Evolutionary conservation across 2,113 vertebrate species (phyloP), one percentile per base, ranked within the genome.

Genomic region (Progne subis): DNA sequence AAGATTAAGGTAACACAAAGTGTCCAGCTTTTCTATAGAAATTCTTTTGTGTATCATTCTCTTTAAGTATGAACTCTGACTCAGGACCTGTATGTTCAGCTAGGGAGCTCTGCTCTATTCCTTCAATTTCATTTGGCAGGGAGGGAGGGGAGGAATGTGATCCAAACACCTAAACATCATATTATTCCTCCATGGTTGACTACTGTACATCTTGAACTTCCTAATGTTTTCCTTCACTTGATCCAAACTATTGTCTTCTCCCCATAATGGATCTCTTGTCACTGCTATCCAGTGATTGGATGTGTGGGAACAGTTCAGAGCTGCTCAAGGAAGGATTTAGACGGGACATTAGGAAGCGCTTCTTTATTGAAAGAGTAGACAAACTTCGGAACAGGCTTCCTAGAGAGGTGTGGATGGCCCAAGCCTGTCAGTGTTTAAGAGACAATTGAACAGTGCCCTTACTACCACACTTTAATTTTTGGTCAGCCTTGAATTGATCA

Each of bases 251-350:
- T 25, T n/a, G 23, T 60, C 9, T 64, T 78, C 32, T 68, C 29
- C 8, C 28, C 25, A 11, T 7, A 39, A 50, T 23, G 37, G 31
- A 14, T 69, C 28, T 81, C 43, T 53, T 47, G 43, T 75, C 26
- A 10, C 23, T 52, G 53, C 8, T 72, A 24, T 32, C 8, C 41
- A 52, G 31, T 37, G 28, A 18, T 10, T 56, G 29, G 34, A 18
- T 0, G 0, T 1, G 2, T 83, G 41, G 55, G 49, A 91, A 32
- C 56, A 46, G 25, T 55, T 79, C 63, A 49, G 18, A 71, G 43
- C 23, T 74, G 50, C 2, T 1, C 8, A 29, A 34, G 29, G 18
- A 15, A 12, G 34, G 11, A 7, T 60, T 88, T 64, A 79, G 32
- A 32, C 29, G 41, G 34, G 26, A 24, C 7, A 2, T 44, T 9